Evolutionary conservation across 2,797 vertebrate genomes (phyloP).

Genomic region (Enteromius mattozi): DNA sequence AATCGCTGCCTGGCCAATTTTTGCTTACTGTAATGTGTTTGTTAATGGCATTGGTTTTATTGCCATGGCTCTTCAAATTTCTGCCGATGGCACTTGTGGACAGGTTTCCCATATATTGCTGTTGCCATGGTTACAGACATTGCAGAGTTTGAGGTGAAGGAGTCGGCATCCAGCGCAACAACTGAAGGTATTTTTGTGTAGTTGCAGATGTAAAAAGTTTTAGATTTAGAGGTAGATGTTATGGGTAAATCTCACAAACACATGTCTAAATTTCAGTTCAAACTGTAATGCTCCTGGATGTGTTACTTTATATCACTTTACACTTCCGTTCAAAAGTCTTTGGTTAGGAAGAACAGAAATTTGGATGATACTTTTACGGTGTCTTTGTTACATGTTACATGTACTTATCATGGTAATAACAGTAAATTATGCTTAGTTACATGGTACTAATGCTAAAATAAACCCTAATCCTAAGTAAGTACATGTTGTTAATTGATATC

Average conservation of each 20-base stretch:
- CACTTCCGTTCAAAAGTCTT: neutral
- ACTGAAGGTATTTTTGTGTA: constrained; percentile 41
- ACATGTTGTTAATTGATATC: neutral
- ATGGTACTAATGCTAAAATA: neutral
- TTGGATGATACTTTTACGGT: neutral
- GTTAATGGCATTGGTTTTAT: constrained; percentile 11
- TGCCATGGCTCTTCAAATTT: constrained; percentile 24
- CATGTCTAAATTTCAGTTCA: neutral
- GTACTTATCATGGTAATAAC: neutral
- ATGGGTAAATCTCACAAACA: neutral
- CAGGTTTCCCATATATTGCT: constrained; percentile 27
- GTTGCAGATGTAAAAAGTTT: neutral
- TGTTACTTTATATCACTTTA: neutral
- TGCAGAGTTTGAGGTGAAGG: constrained; percentile 17
- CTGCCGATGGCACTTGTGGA: neutral
- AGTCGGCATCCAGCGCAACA: constrained; percentile 18
- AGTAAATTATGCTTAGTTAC: neutral
- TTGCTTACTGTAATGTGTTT: neutral
- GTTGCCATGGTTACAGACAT: constrained; percentile 53
- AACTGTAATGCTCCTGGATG: no score
- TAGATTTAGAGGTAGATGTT: constrained; percentile 28
- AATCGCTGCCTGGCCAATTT: neutral
- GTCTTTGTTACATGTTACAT: neutral
- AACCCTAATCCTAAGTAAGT: neutral
- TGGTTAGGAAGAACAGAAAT: neutral